Base-by-base conservation (phyloP, 1,140 invertebrate genomes). In the Tetragnatha versicolor region DNA sequence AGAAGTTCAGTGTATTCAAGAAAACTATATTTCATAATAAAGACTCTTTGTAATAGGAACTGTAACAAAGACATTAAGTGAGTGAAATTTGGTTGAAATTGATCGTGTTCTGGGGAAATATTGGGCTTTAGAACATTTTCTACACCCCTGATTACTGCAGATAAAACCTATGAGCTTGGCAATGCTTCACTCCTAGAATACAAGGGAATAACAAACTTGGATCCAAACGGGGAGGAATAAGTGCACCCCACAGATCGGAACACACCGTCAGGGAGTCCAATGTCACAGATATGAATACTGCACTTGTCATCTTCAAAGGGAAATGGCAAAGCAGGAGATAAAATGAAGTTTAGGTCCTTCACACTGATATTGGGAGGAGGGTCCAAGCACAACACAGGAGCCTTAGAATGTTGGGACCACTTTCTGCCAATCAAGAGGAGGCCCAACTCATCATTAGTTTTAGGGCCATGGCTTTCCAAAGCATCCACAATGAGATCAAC, bases 161-260 rank as follows among this genome's bases (percentile, higher is more conserved):
- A n/a, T n/a, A n/a, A n/a, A n/a, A n/a, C n/a, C n/a, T n/a, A n/a
- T n/a, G n/a, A n/a, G n/a, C n/a, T n/a, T n/a, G n/a, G n/a, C n/a
- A 47, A 47, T 47, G 20, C 1, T 45, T 70, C 33, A 27, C 9
- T 55, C 29, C 47, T 81, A 2, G 89, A 88, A 88, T 95, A 91
- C 80, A 96, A 89, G 79, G 94, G 91, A 87, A 96, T 93, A 82
- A 94, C 90, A 86, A 94, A 93, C 86, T 94, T 93, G 49, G 93
- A 91, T 79, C 93, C 93, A 86, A 96, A 97, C 6, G 94, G 94
- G 73, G 94, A 93, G 82, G 89, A 90, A 85, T 96, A 97, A 39
- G 89, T 89, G 77, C 96, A 92, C 49, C 91, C 91, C 81, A 92
- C 89, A 81, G 93, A 90, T 58, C 88, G 86, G 86, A 93, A 96